phyloP scores from a whole-genome alignment of 1,140 invertebrate genomes.

The Meloidogyne exigua region DNA sequence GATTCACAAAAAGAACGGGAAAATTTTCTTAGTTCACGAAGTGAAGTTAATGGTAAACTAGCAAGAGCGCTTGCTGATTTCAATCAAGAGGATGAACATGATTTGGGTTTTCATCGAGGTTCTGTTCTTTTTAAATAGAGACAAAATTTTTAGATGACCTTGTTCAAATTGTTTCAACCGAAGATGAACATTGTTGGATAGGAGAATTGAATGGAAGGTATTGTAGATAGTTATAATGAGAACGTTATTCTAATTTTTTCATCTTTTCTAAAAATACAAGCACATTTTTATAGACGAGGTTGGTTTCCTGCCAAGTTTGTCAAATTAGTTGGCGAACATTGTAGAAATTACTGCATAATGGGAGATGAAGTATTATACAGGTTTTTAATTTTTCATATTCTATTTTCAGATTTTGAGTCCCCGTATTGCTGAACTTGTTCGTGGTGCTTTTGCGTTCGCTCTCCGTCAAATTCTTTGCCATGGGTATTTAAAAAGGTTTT shows the following conservation, averaged over 20 bases:
- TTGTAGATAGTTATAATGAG: background rate
- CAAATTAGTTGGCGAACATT: conserved; percentile 84
- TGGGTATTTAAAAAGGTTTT: conserved; percentile 69
- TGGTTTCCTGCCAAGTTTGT: conserved; percentile 87
- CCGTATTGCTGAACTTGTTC: conserved; percentile 88
- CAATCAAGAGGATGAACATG: conserved; percentile 95
- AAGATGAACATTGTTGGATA: conserved; percentile 99
- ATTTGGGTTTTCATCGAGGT: conserved; percentile 78
- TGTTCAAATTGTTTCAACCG: conserved; percentile 80
- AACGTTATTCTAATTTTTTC: background rate
- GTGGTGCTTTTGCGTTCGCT: conserved; percentile 84
- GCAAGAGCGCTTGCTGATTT: conserved; percentile 96
- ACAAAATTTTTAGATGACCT: conserved; percentile 44
- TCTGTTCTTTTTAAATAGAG: too few species aligned
- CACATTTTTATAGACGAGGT: conserved; percentile 69
- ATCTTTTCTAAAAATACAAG: background rate
- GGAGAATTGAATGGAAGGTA: conserved; percentile 90
- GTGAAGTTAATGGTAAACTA: conserved; percentile 75
- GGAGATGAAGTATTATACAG: conserved; percentile 84
- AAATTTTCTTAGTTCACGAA: conserved; percentile 84
- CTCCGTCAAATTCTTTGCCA: conserved; percentile 91
- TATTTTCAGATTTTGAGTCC: conserved; percentile 74
- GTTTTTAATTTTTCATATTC: background rate
- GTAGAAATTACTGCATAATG: conserved; percentile 86
- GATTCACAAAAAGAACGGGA: conserved; percentile 79